Conservation (phyloP, 2,113 vertebrate genomes). For the Turdus rufiventris region DNA sequence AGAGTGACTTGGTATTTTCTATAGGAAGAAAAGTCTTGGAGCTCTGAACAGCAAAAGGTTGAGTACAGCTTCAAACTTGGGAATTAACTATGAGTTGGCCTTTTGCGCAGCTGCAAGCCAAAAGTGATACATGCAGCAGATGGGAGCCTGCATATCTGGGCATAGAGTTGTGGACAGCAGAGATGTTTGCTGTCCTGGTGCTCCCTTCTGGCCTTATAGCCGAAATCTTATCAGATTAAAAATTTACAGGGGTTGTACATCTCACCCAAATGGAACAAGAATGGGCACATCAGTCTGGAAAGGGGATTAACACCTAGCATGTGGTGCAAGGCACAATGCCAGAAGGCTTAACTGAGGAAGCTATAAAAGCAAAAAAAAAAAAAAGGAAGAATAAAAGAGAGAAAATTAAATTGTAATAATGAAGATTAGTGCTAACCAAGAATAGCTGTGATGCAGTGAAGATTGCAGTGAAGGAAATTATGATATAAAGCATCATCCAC, state of each 20-base stretch:
- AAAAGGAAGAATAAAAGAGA: not conserved
- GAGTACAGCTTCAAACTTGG: not conserved
- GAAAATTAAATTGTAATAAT: constrained; percentile 9
- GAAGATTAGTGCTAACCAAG: constrained; percentile 3
- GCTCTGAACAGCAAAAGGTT: not conserved
- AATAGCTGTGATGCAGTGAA: not conserved
- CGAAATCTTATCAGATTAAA: not conserved
- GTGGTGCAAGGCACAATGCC: not conserved
- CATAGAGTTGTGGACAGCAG: not conserved
- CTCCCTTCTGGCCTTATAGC: not conserved
- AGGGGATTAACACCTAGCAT: not conserved
- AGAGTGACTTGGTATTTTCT: not conserved
- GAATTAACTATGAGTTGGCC: not conserved
- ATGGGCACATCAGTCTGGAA: not conserved
- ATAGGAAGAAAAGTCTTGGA: not conserved
- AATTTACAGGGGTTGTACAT: not conserved
- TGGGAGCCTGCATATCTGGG: not conserved
- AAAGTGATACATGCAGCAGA: not conserved
- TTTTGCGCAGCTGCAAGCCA: not conserved
- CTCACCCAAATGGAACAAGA: constrained; percentile 4
- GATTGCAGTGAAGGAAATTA: not conserved
- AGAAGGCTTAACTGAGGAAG: constrained; percentile 17
- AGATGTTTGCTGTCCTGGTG: not conserved
- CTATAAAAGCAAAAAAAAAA: not conserved
- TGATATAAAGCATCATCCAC: not conserved